A percentile compares a stretch with the other conserved stretches of the same genome.
These are phyloP conservation scores for Terebella lapidaria DNA, from an alignment of 2,888 invertebrate genomes.

Conservation along the genomic window DNA sequence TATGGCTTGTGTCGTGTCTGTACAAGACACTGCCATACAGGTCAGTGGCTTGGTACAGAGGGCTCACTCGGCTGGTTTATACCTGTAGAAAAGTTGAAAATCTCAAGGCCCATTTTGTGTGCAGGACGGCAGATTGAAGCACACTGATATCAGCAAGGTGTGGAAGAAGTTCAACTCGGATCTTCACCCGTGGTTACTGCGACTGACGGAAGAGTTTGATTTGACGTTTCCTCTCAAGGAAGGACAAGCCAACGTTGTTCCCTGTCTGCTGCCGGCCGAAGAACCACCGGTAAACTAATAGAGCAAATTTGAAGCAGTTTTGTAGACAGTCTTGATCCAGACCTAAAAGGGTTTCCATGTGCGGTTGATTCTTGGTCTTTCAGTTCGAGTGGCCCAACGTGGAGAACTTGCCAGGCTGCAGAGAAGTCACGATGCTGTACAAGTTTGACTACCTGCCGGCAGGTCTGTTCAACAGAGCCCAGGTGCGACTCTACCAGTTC, in stretches of 20 bases:
- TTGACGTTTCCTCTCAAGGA: slow-evolving; percentile 42
- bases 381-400: slow-evolving; percentile 41
- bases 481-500: slow-evolving; percentile 47
- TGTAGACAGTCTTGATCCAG: too few species aligned
- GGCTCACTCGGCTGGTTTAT: too few species aligned
- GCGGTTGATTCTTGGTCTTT: too few species aligned
- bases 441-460: slow-evolving; percentile 50
- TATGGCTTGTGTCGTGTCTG: slow-evolving; percentile 52
- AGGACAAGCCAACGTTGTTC: slow-evolving; percentile 42
- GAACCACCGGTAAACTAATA: too few species aligned
- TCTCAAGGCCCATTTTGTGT: too few species aligned
- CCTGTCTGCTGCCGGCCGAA: slow-evolving; percentile 49
- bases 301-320: too few species aligned
- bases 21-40: slow-evolving; percentile 44
- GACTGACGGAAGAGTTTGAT: slow-evolving; percentile 52
- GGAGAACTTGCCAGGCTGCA: slow-evolving; percentile 1
- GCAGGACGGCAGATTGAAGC: slow-evolving; percentile 40
- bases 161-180: slow-evolving; percentile 40
- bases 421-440: slow-evolving; percentile 40
- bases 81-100: too few species aligned
- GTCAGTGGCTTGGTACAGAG: too few species aligned
- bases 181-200: slow-evolving; percentile 47
- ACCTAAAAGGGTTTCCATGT: too few species aligned
- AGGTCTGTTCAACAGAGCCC: slow-evolving; percentile 50
- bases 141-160: slow-evolving; percentile 36